Percentiles rank a stretch among this genome's conserved stretches.
Conservation (phyloP, 2,113 vertebrate genomes). For the Cochlearius cochlearius region DNA sequence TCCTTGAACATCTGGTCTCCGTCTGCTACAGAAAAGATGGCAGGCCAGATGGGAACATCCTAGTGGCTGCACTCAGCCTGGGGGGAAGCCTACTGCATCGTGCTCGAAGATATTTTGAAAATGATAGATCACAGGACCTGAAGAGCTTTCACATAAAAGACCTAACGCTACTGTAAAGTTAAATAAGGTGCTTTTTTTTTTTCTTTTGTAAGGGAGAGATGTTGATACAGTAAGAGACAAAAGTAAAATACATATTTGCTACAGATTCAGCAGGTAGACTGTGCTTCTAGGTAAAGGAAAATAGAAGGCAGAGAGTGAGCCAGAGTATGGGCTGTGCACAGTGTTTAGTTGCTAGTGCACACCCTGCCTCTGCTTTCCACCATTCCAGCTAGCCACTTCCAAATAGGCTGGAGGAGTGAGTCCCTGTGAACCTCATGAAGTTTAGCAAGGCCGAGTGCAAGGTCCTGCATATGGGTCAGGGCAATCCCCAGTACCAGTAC, state of each 20-base stretch:
- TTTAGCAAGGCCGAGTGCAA: not conserved
- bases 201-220: not conserved
- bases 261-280: not conserved
- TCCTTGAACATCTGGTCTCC: conserved; percentile 28
- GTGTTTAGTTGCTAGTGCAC: not conserved
- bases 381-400: not conserved
- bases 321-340: not conserved
- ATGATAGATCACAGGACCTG: not conserved
- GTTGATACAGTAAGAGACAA: not conserved
- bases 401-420: not conserved
- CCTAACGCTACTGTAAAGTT: not conserved
- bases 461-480: not conserved
- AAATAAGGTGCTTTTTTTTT: not conserved
- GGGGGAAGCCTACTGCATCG: not conserved
- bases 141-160: not conserved
- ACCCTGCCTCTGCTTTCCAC: not conserved
- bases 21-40: not conserved
- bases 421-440: not conserved
- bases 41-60: conserved; percentile 26
- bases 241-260: not conserved
- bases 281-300: not conserved
- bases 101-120: not conserved
- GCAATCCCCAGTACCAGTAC: not conserved
- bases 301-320: not conserved
- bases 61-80: conserved; percentile 3